phyloP scores from a whole-genome alignment of 2,888 invertebrate species.

The Acronicta psi region DNA sequence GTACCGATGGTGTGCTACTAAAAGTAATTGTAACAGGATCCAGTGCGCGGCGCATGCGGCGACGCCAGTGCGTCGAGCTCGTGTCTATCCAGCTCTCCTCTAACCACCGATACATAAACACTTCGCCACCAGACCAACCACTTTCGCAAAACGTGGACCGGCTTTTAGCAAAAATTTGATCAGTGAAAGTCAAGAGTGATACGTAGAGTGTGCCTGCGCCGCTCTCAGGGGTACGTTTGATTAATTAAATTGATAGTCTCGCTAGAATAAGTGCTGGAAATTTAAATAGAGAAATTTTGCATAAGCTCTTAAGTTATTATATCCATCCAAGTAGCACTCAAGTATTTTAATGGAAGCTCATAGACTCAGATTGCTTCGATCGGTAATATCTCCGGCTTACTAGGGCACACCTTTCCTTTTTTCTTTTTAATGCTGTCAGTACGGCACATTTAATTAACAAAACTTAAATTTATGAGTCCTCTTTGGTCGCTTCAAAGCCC shows the following conservation, averaged over 20 bases:
- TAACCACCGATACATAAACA: constrained; percentile 65
- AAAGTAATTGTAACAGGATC: constrained; percentile 63
- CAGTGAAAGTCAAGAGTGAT: constrained; percentile 85
- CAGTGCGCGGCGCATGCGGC: constrained; percentile 47
- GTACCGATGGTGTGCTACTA: constrained; percentile 47
- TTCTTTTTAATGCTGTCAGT: constrained; percentile 39
- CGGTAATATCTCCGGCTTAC: constrained; percentile 23
- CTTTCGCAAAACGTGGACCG: constrained; percentile 86
- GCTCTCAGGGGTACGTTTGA: constrained; percentile 71
- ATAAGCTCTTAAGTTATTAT: constrained; percentile 27
- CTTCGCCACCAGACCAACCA: constrained; percentile 77
- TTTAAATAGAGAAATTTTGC: constrained; percentile 32
- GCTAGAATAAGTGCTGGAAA: constrained; percentile 41
- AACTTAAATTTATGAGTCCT: constrained; percentile 46
- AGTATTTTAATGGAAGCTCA: constrained; percentile 20
- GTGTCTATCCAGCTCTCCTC: constrained; percentile 66
- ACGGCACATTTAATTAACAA: constrained; percentile 50
- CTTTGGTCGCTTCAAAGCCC: constrained; percentile 31
- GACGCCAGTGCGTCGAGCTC: constrained; percentile 54
- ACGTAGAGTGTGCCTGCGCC: constrained; percentile 65
- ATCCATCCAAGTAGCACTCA: constrained; percentile 21
- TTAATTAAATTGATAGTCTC: constrained; percentile 68
- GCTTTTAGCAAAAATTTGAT: constrained; percentile 88
- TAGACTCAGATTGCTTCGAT: constrained; percentile 19
- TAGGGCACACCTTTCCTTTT: constrained; percentile 37